Evolutionary conservation across 2,113 vertebrate genomes (phyloP).

Genomic region (Nothocercus julius): DNA sequence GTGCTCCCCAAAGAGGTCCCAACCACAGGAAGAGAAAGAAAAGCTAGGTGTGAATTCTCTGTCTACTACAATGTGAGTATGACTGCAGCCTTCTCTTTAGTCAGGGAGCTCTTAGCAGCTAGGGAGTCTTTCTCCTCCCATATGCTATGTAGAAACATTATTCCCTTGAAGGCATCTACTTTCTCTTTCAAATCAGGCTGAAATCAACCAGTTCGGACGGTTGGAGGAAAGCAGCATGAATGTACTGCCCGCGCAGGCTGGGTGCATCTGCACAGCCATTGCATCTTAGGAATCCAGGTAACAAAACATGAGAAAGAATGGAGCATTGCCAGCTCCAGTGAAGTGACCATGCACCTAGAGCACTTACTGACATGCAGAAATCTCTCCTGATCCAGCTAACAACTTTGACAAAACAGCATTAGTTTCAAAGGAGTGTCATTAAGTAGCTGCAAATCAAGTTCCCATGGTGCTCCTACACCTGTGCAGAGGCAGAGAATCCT

Average conservation of each 20-base stretch:
- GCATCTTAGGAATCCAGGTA: not conserved
- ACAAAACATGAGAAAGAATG: not conserved
- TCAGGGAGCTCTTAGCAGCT: not conserved
- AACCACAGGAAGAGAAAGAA: not conserved
- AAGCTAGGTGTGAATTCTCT: not conserved
- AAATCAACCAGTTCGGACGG: not conserved
- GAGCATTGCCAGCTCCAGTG: not conserved
- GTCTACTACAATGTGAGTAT: fast-evolving
- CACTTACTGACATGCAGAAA: not conserved
- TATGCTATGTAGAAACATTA: fast-evolving
- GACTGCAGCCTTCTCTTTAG: not conserved
- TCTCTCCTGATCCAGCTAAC: not conserved
- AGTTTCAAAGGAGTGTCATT: not conserved
- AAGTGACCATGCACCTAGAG: not conserved
- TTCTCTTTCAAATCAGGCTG: not conserved
- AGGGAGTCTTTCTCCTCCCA: not conserved
- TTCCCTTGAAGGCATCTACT: not conserved
- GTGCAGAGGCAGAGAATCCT: not conserved
- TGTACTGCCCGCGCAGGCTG: fast-evolving
- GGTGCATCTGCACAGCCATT: not conserved
- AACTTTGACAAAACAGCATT: not conserved
- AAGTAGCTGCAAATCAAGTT: not conserved
- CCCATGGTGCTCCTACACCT: not conserved
- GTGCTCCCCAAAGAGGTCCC: not conserved
- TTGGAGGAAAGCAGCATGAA: not conserved